These are phyloP conservation scores for Emys orbicularis DNA, from an alignment of 2,797 vertebrate genomes.

Conservation along the genomic window DNA sequence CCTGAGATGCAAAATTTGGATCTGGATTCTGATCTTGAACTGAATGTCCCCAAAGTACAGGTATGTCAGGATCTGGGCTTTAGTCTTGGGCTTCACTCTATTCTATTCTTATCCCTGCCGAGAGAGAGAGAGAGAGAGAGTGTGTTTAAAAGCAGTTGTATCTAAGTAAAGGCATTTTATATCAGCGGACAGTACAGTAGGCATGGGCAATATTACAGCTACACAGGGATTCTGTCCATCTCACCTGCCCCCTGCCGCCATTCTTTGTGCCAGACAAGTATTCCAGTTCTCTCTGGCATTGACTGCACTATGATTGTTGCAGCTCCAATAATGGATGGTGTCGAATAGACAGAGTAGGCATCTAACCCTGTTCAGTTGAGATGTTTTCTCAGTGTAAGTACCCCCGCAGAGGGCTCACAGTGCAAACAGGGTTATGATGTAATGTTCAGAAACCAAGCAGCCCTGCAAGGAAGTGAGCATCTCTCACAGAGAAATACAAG, in stretches of 20 bases:
- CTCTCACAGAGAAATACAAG: neutral
- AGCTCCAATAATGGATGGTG: neutral
- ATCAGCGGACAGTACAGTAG: rapidly evolving
- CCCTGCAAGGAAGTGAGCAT: neutral
- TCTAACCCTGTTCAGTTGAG: neutral
- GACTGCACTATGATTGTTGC: rapidly evolving
- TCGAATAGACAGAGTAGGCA: rapidly evolving
- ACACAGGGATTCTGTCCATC: rapidly evolving
- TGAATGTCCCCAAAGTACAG: neutral
- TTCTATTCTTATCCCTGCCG: neutral
- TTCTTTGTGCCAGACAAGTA: neutral
- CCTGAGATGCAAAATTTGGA: neutral
- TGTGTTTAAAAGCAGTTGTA: rapidly evolving
- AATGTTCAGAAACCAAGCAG: neutral
- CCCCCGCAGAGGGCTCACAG: neutral
- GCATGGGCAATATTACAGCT: neutral
- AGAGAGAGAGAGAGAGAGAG: too few relatives aligned
- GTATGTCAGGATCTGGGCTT: neutral
- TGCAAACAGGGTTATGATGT: rapidly evolving
- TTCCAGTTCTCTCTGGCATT: neutral
- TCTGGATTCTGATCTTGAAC: neutral
- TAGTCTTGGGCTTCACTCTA: neutral
- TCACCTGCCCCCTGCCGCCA: rapidly evolving
- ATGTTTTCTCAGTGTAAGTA: rapidly evolving
- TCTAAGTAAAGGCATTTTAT: neutral